Base-by-base conservation (phyloP, 2,888 invertebrate species). In the Ephialtes manifestator region DNA sequence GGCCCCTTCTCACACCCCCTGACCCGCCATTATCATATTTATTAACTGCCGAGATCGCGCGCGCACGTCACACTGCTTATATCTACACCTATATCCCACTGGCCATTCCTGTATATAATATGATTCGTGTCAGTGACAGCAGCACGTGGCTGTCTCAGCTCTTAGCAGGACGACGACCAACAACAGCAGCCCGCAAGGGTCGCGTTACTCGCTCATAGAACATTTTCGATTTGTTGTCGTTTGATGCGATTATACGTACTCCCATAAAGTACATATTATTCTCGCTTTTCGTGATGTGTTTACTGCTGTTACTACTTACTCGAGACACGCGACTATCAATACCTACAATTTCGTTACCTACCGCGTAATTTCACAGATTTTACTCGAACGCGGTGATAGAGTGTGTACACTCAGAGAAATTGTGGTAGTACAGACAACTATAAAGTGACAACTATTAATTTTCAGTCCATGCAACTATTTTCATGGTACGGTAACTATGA, bases 51-150 rank as follows among this genome's bases (percentile, higher is more conserved):
- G 75, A 79, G 63, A 70, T 58, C 75, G 63, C 51, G 58, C 76
- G 67, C 43, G 58, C 75, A 91, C 90, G 85, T 89, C 89, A 87
- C 86, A 72, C 89, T 90, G 91, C 91, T 93, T 93, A 93, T 92
- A 93, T 92, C 91, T 91, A 92, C 92, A 93, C 93, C 93, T 68
- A 13, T 91, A 92, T 92, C 91, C 90, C 89, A 86, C 83, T 85
- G 89, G 90, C 91, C 91, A 93, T 93, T 92, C 90, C 92, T 87
- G 79, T 92, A 92, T 92, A 93, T 93, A 93, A 93, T 92, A 93
- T 92, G 93, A 93, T 93, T 92, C 92, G 92, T 94, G 94, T 90
- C 89, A 88, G 86, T 94, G 94, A 94, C 94, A 94, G 94, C 93
- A 91, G 93, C 94, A 94, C 93, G 94, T 93, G 94, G 89, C 90